Conservation (phyloP, 2,113 vertebrate genomes). For the Chaetorhynchus papuensis region DNA sequence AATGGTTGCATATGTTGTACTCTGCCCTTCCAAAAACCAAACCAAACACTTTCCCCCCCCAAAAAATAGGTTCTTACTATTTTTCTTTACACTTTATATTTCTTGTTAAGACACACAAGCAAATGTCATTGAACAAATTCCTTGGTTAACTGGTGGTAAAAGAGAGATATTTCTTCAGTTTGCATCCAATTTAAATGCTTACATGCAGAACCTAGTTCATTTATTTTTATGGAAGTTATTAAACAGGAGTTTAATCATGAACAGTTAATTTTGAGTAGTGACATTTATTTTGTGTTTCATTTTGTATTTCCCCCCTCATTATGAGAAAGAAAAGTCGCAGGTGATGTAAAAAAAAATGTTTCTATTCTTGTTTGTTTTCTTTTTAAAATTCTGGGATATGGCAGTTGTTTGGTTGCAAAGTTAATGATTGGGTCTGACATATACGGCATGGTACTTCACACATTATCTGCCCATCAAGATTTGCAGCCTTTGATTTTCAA, state of each 20-base stretch:
- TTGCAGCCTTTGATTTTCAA: neutral
- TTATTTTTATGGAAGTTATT: neutral
- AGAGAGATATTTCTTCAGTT: neutral
- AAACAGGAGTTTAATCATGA: neutral
- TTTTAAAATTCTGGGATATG: neutral
- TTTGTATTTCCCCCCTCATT: neutral
- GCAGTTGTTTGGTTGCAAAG: neutral
- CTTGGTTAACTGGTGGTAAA: neutral
- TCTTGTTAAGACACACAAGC: neutral
- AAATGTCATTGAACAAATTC: neutral
- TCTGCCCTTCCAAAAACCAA: accelerated
- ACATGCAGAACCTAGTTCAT: neutral
- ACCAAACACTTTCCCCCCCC: accelerated
- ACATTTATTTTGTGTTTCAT: neutral
- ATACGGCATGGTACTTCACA: neutral
- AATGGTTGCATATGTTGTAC: neutral
- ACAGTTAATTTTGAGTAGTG: neutral
- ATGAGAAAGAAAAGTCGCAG: neutral
- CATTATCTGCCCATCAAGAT: neutral
- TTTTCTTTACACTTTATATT: neutral
- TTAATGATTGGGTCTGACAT: neutral
- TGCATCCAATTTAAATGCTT: neutral
- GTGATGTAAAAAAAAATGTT: neutral
- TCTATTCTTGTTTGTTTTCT: neutral
- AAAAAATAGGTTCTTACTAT: accelerated